Evolutionary conservation across 2,113 vertebrate species (phyloP).

Genomic region (Oreocharis arfaki): DNA sequence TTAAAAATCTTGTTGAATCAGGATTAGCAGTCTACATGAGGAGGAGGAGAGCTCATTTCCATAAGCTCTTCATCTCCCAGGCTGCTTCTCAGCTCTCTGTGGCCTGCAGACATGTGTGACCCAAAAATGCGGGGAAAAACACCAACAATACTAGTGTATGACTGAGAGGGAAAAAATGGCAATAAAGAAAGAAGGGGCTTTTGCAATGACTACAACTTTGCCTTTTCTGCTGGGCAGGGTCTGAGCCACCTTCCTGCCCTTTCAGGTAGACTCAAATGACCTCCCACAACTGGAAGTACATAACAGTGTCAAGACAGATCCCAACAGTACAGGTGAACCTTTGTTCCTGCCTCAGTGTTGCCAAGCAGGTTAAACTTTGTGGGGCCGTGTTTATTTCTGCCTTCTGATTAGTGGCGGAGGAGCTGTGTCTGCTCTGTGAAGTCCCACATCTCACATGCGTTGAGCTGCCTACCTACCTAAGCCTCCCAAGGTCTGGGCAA

Average conservation of each 20-base stretch:
- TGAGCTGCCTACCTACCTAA: background rate
- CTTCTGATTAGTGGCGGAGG: background rate
- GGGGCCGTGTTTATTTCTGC: background rate
- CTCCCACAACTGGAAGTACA: background rate
- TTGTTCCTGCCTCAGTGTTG: background rate
- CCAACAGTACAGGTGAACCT: background rate
- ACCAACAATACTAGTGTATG: background rate
- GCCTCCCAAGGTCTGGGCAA: background rate
- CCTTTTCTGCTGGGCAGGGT: background rate
- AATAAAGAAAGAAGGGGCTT: background rate
- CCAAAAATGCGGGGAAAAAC: background rate
- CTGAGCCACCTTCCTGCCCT: background rate
- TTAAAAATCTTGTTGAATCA: constrained; percentile 33
- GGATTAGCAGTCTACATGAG: background rate
- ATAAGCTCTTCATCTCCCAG: constrained; percentile 57
- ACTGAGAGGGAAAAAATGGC: background rate
- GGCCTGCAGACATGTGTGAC: constrained; percentile 42
- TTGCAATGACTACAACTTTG: background rate
- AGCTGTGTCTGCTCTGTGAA: background rate
- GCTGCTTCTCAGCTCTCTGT: constrained; percentile 38
- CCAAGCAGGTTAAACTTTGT: background rate
- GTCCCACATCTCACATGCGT: background rate
- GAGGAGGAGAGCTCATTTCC: constrained; percentile 48
- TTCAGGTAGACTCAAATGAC: background rate
- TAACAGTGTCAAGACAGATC: background rate